A percentile compares a stretch with the other conserved stretches of the same genome.
These are phyloP conservation scores for Mimas tiliae DNA, from an alignment of 2,888 invertebrate species.

Conservation along the genomic window DNA sequence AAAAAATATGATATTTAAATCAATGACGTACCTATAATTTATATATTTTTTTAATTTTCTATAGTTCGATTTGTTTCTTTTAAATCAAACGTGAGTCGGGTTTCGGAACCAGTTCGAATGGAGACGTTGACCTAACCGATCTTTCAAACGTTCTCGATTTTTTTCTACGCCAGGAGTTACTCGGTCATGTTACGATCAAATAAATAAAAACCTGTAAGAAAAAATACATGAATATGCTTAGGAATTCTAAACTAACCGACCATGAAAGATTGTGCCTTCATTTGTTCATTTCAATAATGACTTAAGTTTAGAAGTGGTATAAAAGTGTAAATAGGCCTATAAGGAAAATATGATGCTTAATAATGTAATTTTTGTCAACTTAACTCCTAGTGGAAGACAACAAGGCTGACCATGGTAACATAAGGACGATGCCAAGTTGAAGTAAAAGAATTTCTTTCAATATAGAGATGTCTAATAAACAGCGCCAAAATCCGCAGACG, in stretches of 20 bases:
- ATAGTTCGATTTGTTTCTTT: background rate
- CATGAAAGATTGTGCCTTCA: background rate
- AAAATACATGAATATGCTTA: background rate
- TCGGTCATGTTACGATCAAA: background rate
- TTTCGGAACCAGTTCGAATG: slow-evolving; percentile 21
- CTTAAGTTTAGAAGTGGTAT: too few relatives aligned
- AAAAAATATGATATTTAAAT: background rate
- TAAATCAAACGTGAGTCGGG: slow-evolving; percentile 7
- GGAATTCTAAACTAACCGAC: background rate
- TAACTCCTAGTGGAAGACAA: background rate
- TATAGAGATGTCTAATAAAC: slow-evolving; percentile 1
- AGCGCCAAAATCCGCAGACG: slow-evolving; percentile 10
- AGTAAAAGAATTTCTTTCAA: background rate
- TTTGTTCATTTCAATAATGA: background rate
- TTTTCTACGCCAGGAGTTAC: slow-evolving; percentile 4
- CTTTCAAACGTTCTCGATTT: slow-evolving; percentile 10
- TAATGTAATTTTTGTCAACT: background rate
- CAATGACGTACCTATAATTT: background rate
- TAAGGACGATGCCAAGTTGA: background rate
- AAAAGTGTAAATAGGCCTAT: too few relatives aligned
- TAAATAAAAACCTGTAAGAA: background rate
- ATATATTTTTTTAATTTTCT: background rate
- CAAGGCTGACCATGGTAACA: background rate
- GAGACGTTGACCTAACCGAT: slow-evolving; percentile 18
- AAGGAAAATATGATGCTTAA: background rate